These are phyloP conservation scores for Apostichopus leukothele DNA, from an alignment of 53 echinoderm and acorn worm species.

Conservation along the genomic window DNA sequence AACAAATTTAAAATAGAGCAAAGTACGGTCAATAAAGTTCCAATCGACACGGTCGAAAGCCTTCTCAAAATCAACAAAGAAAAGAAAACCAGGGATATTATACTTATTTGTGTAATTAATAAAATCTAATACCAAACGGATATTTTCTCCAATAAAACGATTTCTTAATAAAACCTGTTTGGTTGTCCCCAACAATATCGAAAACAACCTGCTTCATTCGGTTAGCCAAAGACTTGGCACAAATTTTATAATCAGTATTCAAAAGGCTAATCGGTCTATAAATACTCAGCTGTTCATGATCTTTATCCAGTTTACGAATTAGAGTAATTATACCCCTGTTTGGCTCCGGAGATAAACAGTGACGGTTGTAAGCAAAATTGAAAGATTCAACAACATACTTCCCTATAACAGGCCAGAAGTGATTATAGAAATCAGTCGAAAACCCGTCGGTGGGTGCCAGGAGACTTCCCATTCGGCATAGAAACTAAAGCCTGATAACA, in stretches of 20 bases:
- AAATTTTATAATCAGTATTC: conserved; percentile 64
- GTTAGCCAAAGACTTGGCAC: conserved; percentile 49
- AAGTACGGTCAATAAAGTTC: background rate
- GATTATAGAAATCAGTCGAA: conserved; percentile 62
- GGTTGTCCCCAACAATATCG: conserved; percentile 45
- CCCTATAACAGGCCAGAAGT: conserved; percentile 54
- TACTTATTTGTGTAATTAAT: conserved; percentile 24
- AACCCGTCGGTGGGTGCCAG: conserved; percentile 54
- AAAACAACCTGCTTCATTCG: conserved; percentile 51
- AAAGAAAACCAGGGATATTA: conserved; percentile 35
- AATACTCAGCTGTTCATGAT: conserved; percentile 47
- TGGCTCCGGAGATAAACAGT: conserved; percentile 43
- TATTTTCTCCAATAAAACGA: conserved; percentile 62
- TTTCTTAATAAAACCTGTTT: conserved; percentile 58
- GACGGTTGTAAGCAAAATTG: conserved; percentile 51
- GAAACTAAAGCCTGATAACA: background rate
- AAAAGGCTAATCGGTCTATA: conserved; percentile 64
- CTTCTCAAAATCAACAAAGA: conserved; percentile 44
- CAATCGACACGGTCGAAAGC: background rate
- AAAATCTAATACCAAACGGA: conserved; percentile 49
- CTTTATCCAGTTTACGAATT: conserved; percentile 57
- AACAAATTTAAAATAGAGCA: background rate
- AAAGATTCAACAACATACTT: conserved; percentile 44
- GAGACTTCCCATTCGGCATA: conserved; percentile 65
- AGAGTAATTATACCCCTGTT: conserved; percentile 60